Evolutionary conservation across 2,113 vertebrate genomes (phyloP), one percentile per base, ranked within the genome.

Genomic region (Saguinus midas): DNA sequence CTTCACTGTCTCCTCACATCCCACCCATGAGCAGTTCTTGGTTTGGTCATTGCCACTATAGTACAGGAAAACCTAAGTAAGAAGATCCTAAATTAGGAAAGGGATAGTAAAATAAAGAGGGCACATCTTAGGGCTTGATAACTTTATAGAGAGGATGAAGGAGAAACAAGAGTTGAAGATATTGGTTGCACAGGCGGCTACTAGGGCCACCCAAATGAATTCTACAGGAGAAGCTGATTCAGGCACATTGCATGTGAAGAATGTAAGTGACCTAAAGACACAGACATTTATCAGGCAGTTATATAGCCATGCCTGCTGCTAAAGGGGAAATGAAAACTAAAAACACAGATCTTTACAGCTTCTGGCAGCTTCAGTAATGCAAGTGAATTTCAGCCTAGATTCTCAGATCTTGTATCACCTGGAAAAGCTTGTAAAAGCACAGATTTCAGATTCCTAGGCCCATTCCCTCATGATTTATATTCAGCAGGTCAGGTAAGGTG

Each of bases 171-270:
- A 27, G 6, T 29, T 18, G 16, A 45, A 35, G 11, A n/a, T 29
- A 13, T n/a, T 23, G 10, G 23, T 21, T 16, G 1, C 5, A 3
- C 14, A 43, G 8, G 0, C 21, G 21, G 8, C 27, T 16, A 14
- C 4, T 70, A 58, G 16, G 20, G 12, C 45, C 35, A 48, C n/a
- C 40, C 48, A 32, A 2, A 50, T 64, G 37, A 76, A 66, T 8
- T 8, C 66, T 12, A n/a, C 8, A 16, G 20, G 5, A 48, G 14
- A 87, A 57, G 45, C 14, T 18, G 3, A 61, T 21, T 43, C 11
- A 57, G 12, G 5, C 0, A 3, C 8, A 17, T 27, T 50, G 5
- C 37, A 18, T 8, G 1, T 13, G 35, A 85, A 52, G 35, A 76
- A 12, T 43, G 6, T 70, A 21, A 87, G 23, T 43, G 64, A 58